A percentile compares a stretch with the other conserved stretches of the same genome.
phyloP scores from a whole-genome alignment of 37 sponge, comb jelly and placozoan species.

The Geodia barretti region DNA sequence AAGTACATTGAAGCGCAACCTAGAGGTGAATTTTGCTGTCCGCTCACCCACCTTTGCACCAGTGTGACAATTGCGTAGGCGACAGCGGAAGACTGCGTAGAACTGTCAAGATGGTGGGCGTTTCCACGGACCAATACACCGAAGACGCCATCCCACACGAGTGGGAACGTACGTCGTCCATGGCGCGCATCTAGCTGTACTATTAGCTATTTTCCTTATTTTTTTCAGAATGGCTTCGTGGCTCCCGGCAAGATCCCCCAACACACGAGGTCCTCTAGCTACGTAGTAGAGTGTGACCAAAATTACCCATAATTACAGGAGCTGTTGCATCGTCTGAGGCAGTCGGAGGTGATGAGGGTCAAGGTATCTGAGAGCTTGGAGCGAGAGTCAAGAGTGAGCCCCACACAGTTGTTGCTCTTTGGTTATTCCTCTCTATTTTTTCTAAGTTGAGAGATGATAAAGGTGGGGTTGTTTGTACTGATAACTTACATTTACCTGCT shows the following conservation, averaged over 20 bases:
- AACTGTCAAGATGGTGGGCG: conserved; percentile 19
- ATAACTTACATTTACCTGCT: not conserved
- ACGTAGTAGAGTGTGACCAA: not conserved
- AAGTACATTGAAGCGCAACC: conserved; percentile 34
- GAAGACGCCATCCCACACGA: conserved; percentile 56
- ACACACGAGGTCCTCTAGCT: conserved; percentile 26
- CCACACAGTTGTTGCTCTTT: not conserved
- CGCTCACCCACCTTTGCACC: not conserved
- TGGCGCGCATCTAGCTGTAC: not conserved
- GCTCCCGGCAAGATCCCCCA: conserved; percentile 46
- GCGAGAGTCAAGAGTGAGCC: not conserved
- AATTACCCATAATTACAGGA: not conserved
- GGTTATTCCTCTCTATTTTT: not conserved
- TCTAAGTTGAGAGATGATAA: not conserved
- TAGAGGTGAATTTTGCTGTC: not conserved
- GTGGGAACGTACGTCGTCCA: conserved; percentile 60
- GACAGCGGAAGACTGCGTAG: conserved; percentile 18
- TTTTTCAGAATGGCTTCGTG: conserved; percentile 56
- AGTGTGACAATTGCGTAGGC: not conserved
- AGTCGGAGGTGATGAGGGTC: not conserved
- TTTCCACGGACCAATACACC: conserved; percentile 29
- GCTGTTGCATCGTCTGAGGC: not conserved
- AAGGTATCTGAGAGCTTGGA: not conserved
- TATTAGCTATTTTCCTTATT: not conserved
- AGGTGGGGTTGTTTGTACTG: not conserved